Percentiles rank a stretch among this genome's conserved stretches.
Evolutionary conservation across 1,140 invertebrate genomes (phyloP).

Genomic region (Penaeus chinensis): DNA sequence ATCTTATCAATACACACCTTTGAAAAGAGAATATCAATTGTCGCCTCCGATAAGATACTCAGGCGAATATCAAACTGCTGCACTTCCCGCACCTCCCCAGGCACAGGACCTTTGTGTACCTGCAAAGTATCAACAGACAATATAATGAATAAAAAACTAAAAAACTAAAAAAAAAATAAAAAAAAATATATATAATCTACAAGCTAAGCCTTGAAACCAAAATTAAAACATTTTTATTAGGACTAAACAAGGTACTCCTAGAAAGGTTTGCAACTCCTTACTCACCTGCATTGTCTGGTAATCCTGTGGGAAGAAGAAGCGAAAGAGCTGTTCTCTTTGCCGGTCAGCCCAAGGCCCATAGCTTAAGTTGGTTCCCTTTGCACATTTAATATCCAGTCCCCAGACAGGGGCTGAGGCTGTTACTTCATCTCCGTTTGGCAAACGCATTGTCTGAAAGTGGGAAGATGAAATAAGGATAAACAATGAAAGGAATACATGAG

Average conservation of each 20-base stretch:
- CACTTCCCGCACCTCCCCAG: conserved; percentile 87
- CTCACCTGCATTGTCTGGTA: conserved; percentile 75
- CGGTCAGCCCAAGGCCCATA: conserved; percentile 94
- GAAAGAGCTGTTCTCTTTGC: conserved; percentile 94
- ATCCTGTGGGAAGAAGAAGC: conserved; percentile 95
- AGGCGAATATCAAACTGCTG: conserved; percentile 93
- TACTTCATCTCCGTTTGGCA: conserved; percentile 93
- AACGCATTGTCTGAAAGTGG: conserved; percentile 75
- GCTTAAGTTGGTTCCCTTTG: conserved; percentile 96
- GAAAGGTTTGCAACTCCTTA: background rate
- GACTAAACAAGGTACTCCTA: no score
- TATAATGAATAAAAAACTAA: background rate
- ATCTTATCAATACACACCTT: conserved; percentile 75
- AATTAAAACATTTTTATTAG: background rate
- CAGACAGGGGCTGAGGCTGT: conserved; percentile 92
- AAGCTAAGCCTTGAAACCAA: background rate
- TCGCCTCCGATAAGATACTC: conserved; percentile 90
- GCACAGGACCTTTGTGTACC: conserved; percentile 61
- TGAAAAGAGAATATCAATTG: conserved; percentile 94
- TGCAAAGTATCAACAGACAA: background rate
- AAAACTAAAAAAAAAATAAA: background rate
- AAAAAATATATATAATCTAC: no score
- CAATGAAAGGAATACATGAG: background rate
- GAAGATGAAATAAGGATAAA: conserved; percentile 27
- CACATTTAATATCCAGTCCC: conserved; percentile 96